Evolutionary conservation across 2,797 vertebrate species (phyloP), one percentile per base, ranked within the genome.

Genomic region (Malacoraja senta): DNA sequence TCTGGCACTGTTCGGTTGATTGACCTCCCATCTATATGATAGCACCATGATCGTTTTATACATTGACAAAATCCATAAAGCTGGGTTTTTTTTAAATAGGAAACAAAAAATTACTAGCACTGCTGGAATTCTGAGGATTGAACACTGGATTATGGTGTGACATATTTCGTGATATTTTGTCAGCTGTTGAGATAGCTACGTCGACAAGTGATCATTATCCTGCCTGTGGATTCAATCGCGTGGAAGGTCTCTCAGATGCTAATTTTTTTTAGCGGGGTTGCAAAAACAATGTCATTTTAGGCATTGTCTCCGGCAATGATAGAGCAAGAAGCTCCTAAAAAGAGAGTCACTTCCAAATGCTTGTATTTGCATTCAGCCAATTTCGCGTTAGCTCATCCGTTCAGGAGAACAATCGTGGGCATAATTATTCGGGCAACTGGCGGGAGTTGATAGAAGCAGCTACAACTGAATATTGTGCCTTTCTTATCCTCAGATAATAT

Each of bases 121-220:
- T 32, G 6, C 29, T 32, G n/a, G 26, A 6, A 86, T 29, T 63
- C 61, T 32, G 61, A 63, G 83, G 83, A 58, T 63, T 86, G 63
- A 86, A 63, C 17, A 32, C 83, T 86, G 83, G 12, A 32, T 13
- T n/a, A 63, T 58, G 9, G 0, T n/a, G 2, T 61, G 58, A 86
- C 13, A 24, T 35, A 91, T 72, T 91, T 74, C 21, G 38, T 38
- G 90, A 72, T 72, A 53, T 91, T 72, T 91, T 72, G 32, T 91
- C 32, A 72, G 86, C 86, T 91, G 65, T 71, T 91, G 86, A 71
- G 86, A 71, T 38, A 65, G n/a, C 86, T 32, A 38, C n/a, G 21
- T 91, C 32, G 24, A 71, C 88, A 72, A 35, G 35, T 72, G 38
- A 35, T 91, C 90, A 91, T 74, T 91, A 91, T 74, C 90, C 72